A percentile compares a stretch with the other conserved stretches of the same genome.
These are phyloP conservation scores for Bombus picipes DNA, from an alignment of 1,140 invertebrate species.

Conservation along the genomic window DNA sequence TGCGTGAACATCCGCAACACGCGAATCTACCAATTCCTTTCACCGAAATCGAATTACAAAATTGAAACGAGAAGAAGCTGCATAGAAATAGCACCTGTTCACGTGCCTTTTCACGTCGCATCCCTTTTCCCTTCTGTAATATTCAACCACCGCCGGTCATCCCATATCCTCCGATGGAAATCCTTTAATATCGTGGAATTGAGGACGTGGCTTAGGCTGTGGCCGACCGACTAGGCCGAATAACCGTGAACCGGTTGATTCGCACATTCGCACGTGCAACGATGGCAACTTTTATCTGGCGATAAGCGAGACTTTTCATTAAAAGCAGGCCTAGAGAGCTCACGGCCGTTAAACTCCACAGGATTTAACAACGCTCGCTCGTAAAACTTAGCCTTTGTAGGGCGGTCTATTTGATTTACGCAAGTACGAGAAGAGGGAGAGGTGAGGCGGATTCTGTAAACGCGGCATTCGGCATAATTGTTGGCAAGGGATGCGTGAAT, in stretches of 20 bases:
- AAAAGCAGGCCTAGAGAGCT: background rate
- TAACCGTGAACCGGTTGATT: background rate
- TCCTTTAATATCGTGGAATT: conserved; percentile 48
- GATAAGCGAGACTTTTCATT: conserved; percentile 7
- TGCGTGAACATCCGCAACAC: too few species aligned
- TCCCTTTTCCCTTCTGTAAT: background rate
- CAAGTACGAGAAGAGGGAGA: too few species aligned
- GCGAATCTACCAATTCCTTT: background rate
- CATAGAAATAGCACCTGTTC: background rate
- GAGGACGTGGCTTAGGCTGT: conserved; percentile 26
- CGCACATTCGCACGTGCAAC: background rate
- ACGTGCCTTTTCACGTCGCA: background rate
- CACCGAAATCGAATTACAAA: too few species aligned
- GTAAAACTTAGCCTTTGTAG: too few species aligned
- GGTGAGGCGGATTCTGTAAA: too few species aligned
- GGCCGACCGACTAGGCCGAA: background rate
- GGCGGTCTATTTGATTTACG: too few species aligned
- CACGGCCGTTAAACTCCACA: too few species aligned
- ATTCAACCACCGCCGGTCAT: conserved; percentile 23
- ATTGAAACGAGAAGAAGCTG: background rate
- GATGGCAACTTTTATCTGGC: background rate
- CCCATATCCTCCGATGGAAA: conserved; percentile 37
- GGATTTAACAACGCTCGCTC: too few species aligned
- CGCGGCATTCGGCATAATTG: too few species aligned
- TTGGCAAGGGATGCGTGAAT: too few species aligned